Base-by-base conservation (phyloP, 2,113 vertebrate genomes). In the Pluvianellus socialis region DNA sequence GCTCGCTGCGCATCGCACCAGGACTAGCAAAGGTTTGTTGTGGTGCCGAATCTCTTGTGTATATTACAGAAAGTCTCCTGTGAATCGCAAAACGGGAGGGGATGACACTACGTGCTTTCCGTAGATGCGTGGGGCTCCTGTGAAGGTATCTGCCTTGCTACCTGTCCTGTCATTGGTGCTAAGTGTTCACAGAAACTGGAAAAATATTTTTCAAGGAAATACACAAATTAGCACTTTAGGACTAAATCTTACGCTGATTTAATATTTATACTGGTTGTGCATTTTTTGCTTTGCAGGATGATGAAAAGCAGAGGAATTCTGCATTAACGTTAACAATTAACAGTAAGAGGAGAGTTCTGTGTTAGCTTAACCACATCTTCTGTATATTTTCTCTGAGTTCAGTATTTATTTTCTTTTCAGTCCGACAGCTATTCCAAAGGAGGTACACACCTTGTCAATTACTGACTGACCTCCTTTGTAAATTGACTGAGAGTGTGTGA, bases 401-500 rank as follows among this genome's bases (percentile, higher is more conserved):
- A 58, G 53, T 94, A 40, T 91, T 95, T 95, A 50, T 91, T 91
- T 91, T 86, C 65, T 63, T 92, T 91, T 72, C 77, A 76, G 56
- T 68, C 61, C 1, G 3, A 56, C 83, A 92, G 40, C 55, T 87
- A 12, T 81, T 90, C 62, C 47, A 66, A 92, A 75, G 83, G 68
- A 92, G 80, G 62, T 79, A 74, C 62, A 42, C 49, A 85, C 32
- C 49, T 81, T 91, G 68, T 85, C 80, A 72, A 20, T 85, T 88
- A 50, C 42, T 52, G 92, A 50, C 16, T 90, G 74, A 86, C 88
- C 74, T 87, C 89, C 92, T 88, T 66, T 92, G 89, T 91, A 95
- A 92, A 95, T 87, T 91, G 95, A 79, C 89, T 93, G 58, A 79
- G 62, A 67, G 75, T 59, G 40, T 77, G 77, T 50, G 71, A 96